Base-by-base conservation (phyloP, 2,797 vertebrate species). In the Sternotherus odoratus region DNA sequence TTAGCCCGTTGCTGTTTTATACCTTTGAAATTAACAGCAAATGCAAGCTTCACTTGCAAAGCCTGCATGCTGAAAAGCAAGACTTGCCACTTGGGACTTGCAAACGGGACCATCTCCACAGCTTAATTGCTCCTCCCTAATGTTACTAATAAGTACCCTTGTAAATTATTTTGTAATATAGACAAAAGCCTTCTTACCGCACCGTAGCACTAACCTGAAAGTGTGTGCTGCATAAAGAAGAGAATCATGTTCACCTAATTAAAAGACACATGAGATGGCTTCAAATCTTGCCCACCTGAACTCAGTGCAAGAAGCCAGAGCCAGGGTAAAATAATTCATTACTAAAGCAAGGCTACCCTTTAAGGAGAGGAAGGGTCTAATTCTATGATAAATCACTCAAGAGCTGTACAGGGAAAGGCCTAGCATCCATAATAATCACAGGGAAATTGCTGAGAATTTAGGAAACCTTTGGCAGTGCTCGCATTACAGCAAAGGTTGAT, bases 361-460 rank as follows among this genome's bases (percentile, higher is more conserved):
- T 23, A 69, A 39, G 36, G 36, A 39, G n/a, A 23, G n/a, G 21
- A 10, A 23, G 8, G n/a, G 17, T 36, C 66, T 24, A 24, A 24
- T 24, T 39, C 63, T 69, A 36, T 39, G n/a, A 69, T 69, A 23
- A 23, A 69, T 39, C n/a, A 39, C 36, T 39, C n/a, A 69, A 23
- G 5, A 23, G 19, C 66, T 39, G 63, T 21, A 69, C n/a, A 23
- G n/a, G 66, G 36, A 39, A 60, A 60, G 57, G 57, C 57, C 21
- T 39, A 36, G 19, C 36, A 39, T 8, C 39, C 24, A 2, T 1
- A 33, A 39, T 6, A 3, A 7, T 0, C 26, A 13, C 54, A 6
- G 26, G 78, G 5, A 1, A 1, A 50, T 7, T 1, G 0, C 3
- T 0, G 48, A 39, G 56, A 0, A 3, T 1, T 0, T 5, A 2